Evolutionary conservation across 2,888 invertebrate genomes (phyloP), one percentile per base, ranked within the genome.

Genomic region (Cosmia trapezina): DNA sequence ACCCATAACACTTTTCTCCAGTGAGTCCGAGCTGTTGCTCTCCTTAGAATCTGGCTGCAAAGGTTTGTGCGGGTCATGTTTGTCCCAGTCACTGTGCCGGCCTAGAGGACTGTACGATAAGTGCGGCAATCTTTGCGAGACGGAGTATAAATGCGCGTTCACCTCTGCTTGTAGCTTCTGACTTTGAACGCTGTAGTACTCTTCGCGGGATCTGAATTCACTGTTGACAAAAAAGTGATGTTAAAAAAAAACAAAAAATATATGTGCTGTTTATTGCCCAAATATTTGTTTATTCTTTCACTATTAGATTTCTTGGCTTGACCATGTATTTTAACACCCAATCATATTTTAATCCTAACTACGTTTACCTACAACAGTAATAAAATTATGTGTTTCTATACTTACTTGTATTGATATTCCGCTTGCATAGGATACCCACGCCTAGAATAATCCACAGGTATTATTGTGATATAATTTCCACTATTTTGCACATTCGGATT

Each of bases 361-460:
- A n/a, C 7, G 7, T 37, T 56, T 47, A n/a, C n/a, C n/a, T n/a
- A n/a, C 12, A n/a, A 9, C 33, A n/a, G 28, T 43, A 51, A n/a
- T n/a, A n/a, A n/a, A n/a, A 28, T 28, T 14, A 47, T 1, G 8
- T 3, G 5, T 60, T 73, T 60, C n/a, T 0, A 28, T 41, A 59
- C 93, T 92, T 92, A 97, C 97, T 96, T 96, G 90, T 96, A 97
- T 89, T 96, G 97, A 89, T 97, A 97, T 89, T 97, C 96, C 2
- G 96, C 96, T 89, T 96, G 97, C 86, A 96, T 95, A 56, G 96
- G 96, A 90, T 96, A 96, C 79, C 96, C 96, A 82, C 96, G 93
- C 71, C 97, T 91, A 33, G 96, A 95, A 91, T 96, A 97, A 82
- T 97, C 97, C 53, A 97, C 97, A 3, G 97, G 97, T 78, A 97